phyloP scores from a whole-genome alignment of 1,140 invertebrate species.

The Aphis gossypii region DNA sequence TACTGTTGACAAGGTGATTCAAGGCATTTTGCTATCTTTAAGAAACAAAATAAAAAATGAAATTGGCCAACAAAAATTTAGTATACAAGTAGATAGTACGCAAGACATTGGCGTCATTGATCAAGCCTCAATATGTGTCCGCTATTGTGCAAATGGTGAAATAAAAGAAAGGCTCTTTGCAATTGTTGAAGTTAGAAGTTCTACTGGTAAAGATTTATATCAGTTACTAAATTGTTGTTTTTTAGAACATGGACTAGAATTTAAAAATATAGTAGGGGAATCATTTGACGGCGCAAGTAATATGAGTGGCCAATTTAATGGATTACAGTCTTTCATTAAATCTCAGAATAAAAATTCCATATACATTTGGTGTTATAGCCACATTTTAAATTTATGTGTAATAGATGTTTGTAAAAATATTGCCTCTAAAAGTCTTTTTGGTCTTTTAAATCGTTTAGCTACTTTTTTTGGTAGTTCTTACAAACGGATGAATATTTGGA shows the following conservation, averaged over 20 bases:
- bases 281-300: background rate
- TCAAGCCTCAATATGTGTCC: conserved; percentile 21
- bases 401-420: background rate
- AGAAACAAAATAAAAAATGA: too few relatives aligned
- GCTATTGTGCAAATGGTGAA: background rate
- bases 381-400: background rate
- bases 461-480: conserved; percentile 25
- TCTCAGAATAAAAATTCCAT: background rate
- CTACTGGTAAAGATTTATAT: background rate
- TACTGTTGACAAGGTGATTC: too few relatives aligned
- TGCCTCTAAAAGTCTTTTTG: background rate
- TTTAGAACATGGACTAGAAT: conserved; percentile 19
- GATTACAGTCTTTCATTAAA: conserved; percentile 7
- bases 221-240: background rate
- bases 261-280: conserved; percentile 16
- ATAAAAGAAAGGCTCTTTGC: conserved; percentile 7
- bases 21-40: too few relatives aligned
- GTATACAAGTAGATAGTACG: too few relatives aligned
- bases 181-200: background rate
- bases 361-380: conserved; percentile 29
- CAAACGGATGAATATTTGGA: conserved; percentile 37
- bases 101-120: conserved; percentile 6
- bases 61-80: too few relatives aligned
- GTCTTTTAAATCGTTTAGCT: conserved; percentile 10
- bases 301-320: background rate